These are phyloP conservation scores for Pogoniulus pusillus DNA, from an alignment of 2,797 vertebrate genomes.

Conservation along the genomic window DNA sequence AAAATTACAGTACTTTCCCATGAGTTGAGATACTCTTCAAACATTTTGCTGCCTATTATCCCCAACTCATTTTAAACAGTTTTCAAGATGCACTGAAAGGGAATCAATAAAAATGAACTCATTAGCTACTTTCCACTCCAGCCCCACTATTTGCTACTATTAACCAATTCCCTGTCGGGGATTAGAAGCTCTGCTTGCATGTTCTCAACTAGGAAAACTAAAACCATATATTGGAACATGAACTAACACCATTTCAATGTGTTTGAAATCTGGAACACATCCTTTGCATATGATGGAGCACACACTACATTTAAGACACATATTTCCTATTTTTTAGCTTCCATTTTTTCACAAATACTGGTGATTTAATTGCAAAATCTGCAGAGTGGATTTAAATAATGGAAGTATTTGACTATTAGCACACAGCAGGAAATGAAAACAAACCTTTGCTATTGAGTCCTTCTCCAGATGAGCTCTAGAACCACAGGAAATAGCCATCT, in stretches of 20 bases:
- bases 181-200: not conserved
- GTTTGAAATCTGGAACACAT: not conserved
- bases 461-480: conserved; percentile 95
- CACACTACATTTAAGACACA: not conserved
- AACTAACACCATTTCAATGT: not conserved
- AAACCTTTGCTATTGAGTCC: conserved; percentile 92
- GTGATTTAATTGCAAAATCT: not conserved
- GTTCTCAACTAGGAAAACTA: not conserved
- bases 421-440: not conserved
- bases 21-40: not conserved
- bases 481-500: conserved; percentile 94
- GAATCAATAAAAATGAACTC: not conserved
- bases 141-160: not conserved
- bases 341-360: not conserved
- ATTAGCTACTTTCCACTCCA: not conserved
- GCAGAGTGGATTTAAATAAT: not conserved
- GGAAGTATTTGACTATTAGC: not conserved
- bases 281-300: not conserved
- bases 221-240: not conserved
- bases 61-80: not conserved
- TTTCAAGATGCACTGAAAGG: not conserved
- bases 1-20: not conserved
- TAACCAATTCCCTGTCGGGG: not conserved
- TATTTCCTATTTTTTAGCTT: not conserved
- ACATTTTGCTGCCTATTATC: not conserved